phyloP scores from a whole-genome alignment of 2,797 vertebrate genomes.

The Dallia pectoralis region DNA sequence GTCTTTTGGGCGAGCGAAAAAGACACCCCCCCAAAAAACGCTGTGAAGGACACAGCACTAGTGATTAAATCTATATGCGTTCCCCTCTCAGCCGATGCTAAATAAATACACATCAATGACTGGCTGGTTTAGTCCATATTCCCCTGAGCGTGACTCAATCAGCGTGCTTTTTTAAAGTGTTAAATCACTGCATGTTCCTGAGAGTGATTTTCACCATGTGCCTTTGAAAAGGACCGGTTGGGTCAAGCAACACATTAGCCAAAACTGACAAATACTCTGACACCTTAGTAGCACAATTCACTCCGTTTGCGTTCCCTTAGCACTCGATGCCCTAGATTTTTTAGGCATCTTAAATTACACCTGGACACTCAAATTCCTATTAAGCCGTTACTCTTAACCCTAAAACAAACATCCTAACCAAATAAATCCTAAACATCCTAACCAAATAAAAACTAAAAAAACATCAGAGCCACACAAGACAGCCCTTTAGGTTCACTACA shows the following conservation, averaged over 20 bases:
- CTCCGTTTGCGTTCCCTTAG: not conserved
- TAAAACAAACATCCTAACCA: not conserved
- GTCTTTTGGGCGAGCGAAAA: no score
- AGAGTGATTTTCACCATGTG: not conserved
- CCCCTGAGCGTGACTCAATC: not conserved
- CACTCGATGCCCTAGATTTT: not conserved
- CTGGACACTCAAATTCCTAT: not conserved
- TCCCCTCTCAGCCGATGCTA: no score
- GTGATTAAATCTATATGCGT: no score
- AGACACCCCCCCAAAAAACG: no score
- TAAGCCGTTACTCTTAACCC: not conserved
- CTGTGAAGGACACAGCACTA: no score
- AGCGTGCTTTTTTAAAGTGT: not conserved
- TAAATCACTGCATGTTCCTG: not conserved
- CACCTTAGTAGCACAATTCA: not conserved
- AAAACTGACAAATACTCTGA: not conserved
- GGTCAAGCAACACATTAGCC: not conserved
- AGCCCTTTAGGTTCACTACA: not conserved
- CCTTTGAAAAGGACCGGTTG: not conserved
- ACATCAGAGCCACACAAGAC: conserved; percentile 10
- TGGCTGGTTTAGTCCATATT: not conserved
- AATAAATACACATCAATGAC: not conserved
- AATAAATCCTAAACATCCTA: not conserved
- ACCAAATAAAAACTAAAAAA: not conserved
- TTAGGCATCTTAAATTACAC: not conserved